Base-by-base conservation (phyloP, 2,113 vertebrate genomes). In the Leptocoma aspasia region DNA sequence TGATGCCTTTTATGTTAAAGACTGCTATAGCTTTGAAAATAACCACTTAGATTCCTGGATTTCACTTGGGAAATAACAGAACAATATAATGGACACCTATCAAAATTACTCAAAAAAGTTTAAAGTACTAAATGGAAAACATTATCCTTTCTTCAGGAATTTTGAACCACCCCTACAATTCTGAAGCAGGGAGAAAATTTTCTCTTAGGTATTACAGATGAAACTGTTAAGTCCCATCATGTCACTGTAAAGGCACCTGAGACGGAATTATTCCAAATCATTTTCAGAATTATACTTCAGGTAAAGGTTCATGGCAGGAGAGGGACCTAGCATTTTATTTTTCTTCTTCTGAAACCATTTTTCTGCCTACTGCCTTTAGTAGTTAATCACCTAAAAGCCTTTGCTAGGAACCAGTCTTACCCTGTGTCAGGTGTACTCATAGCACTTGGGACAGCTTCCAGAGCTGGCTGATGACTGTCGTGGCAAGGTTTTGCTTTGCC, bases 241-340 rank as follows among this genome's bases (percentile, higher is more conserved):
- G 4, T 77, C 86, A 68, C 56, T 1, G 2, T 77, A 89, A 92
- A 3, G 3, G 53, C 3, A 1, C 53, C 45, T 89, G 85, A 73
- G 27, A 84, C n/a, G 54, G 64, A 83, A 88, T 90, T 88, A 75
- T 90, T 91, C 47, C 7, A 12, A 92, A 77, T 24, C 1, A 2
- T 86, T 90, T 52, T 68, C 71, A 86, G 63, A 82, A 92, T 90
- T 90, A 90, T 76, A 61, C 57, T 82, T 88, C 77, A 81, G 49
- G 49, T 54, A 88, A 94, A 88, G 14, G 37, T 79, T 84, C 61
- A 37, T 50, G 77, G 45, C 61, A 83, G 73, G 45, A 77, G 57
- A 80, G 35, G 14, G 64, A 94, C 53, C 10, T 56, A 80, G 39
- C 16, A 80, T 82, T 95, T 83, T 85, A 35, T 77, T 88, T 87